Evolutionary conservation across 2,797 vertebrate species (phyloP).

Genomic region (Propithecus perrieri): DNA sequence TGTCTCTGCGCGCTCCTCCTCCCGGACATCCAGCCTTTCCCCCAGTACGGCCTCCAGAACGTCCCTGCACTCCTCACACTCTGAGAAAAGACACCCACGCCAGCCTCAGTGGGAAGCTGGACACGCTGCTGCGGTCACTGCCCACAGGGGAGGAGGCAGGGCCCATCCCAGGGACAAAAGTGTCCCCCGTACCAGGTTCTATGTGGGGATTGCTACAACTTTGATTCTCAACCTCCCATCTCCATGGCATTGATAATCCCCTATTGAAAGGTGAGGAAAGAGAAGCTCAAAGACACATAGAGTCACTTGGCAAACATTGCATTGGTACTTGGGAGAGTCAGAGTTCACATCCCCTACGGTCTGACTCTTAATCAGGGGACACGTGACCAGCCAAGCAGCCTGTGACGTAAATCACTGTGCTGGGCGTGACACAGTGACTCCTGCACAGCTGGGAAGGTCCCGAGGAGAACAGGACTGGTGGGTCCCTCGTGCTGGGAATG

Average conservation of each 20-base stretch:
- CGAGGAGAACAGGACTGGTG: not conserved
- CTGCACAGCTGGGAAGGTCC: not conserved
- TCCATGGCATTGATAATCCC: not conserved
- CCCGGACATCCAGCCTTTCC: not conserved
- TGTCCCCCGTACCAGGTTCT: not conserved
- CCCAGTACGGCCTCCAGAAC: conserved; percentile 66
- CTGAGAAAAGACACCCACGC: conserved; percentile 75
- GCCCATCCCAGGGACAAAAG: too few species aligned
- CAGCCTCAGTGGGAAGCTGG: not conserved
- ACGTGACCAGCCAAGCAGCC: not conserved
- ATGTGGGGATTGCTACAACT: not conserved
- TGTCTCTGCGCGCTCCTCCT: conserved; percentile 78
- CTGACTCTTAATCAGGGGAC: not conserved
- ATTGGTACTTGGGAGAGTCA: not conserved
- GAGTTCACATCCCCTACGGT: not conserved
- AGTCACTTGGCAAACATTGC: not conserved
- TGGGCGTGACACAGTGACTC: not conserved
- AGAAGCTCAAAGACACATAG: not conserved
- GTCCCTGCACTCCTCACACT: conserved; percentile 88
- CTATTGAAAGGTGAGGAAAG: not conserved
- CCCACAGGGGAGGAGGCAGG: not conserved
- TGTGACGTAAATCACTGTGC: too few species aligned
- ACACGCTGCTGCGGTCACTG: too few species aligned
- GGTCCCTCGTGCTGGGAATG: not conserved
- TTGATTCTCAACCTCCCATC: not conserved